A percentile compares a stretch with the other conserved stretches of the same genome.
Conservation (phyloP, 2,113 vertebrate genomes). For the Hippoglossus stenolepis region DNA sequence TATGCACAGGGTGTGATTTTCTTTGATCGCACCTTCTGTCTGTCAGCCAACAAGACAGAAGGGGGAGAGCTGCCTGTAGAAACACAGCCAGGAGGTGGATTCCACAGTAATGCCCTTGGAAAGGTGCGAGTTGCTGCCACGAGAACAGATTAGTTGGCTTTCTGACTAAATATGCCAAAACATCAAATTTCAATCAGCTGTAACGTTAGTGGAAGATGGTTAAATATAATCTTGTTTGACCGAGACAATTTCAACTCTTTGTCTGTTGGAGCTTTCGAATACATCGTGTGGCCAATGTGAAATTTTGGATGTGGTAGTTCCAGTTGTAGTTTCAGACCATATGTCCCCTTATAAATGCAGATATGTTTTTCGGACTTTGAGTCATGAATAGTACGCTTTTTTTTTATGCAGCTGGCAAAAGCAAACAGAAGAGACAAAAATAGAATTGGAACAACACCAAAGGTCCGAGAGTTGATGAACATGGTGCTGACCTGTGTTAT, state of each 20-base stretch:
- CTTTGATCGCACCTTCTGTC: constrained; percentile 60
- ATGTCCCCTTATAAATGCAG: too few relatives aligned
- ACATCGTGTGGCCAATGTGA: not conserved
- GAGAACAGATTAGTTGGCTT: too few relatives aligned
- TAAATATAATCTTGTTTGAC: not conserved
- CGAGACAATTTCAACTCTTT: not conserved
- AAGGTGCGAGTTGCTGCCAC: not conserved
- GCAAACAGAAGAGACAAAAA: too few relatives aligned
- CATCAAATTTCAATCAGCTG: not conserved
- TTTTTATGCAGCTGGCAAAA: too few relatives aligned
- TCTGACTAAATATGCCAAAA: not conserved
- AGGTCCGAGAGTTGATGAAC: too few relatives aligned
- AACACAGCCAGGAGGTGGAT: constrained; percentile 23
- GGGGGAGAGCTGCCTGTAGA: constrained; percentile 16
- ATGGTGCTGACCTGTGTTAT: not conserved
- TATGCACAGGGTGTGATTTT: constrained; percentile 33
- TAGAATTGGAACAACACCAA: too few relatives aligned
- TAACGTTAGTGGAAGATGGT: not conserved
- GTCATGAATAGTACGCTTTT: too few relatives aligned
- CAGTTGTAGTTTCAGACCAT: too few relatives aligned
- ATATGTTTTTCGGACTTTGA: too few relatives aligned
- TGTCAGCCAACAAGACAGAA: constrained; percentile 49
- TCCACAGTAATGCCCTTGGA: constrained; percentile 21
- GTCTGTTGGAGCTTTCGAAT: not conserved
- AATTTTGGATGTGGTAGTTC: too few relatives aligned